A percentile compares a stretch with the other conserved stretches of the same genome.
Evolutionary conservation across 2,797 vertebrate species (phyloP).

Genomic region (Podargus strigoides): DNA sequence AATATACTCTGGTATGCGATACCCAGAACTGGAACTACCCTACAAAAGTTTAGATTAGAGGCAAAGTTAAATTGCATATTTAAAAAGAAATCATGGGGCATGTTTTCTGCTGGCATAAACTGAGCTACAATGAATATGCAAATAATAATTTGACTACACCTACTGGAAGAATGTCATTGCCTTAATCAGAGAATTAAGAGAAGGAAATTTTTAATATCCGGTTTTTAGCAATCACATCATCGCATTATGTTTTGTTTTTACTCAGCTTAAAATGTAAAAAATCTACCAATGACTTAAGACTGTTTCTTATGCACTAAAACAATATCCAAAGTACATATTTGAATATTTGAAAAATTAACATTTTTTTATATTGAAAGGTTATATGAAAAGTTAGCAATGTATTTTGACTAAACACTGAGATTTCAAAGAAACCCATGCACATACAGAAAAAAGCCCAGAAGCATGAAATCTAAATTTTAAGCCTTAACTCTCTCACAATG

Average conservation of each 20-base stretch:
- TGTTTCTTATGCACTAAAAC: background rate
- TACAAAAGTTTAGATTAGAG: background rate
- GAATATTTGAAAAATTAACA: background rate
- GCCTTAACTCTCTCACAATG: background rate
- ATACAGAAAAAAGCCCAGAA: background rate
- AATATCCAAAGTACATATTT: background rate
- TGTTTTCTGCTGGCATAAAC: background rate
- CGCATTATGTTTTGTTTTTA: background rate
- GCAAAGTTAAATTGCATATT: background rate
- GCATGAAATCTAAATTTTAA: background rate
- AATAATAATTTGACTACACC: background rate
- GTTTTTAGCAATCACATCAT: background rate
- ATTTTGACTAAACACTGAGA: background rate
- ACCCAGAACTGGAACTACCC: background rate
- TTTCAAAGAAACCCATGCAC: background rate
- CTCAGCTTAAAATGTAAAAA: background rate
- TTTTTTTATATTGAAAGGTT: background rate
- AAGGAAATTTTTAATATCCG: background rate
- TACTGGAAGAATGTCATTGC: background rate
- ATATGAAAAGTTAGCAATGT: background rate
- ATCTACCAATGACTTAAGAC: background rate
- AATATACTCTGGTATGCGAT: background rate
- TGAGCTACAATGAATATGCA: background rate
- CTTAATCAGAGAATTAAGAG: background rate
- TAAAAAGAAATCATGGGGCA: background rate